Percentiles rank a stretch among this genome's conserved stretches.
Conservation (phyloP, 2,888 invertebrate species). For the Oegoconia quadripuncta region DNA sequence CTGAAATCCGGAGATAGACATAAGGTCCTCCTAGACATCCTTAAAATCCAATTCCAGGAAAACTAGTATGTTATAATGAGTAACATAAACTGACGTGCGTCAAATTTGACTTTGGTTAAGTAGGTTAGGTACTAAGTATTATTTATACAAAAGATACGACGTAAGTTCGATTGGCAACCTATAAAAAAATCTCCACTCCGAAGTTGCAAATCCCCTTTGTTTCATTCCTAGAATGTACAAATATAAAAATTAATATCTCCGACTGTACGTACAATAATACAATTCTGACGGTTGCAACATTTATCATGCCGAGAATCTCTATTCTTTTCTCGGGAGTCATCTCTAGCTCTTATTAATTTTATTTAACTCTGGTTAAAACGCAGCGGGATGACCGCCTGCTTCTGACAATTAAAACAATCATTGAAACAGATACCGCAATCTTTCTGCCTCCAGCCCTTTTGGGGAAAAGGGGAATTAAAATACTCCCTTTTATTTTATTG, state of each 20-base stretch:
- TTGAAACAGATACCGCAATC: slow-evolving; percentile 4
- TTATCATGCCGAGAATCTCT: background rate
- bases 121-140: too few relatives aligned
- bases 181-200: too few relatives aligned
- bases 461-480: slow-evolving; percentile 10
- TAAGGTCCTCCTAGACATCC: too few relatives aligned
- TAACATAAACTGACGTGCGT: too few relatives aligned
- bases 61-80: too few relatives aligned
- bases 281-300: background rate
- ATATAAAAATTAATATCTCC: background rate
- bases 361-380: slow-evolving; percentile 1
- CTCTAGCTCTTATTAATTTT: slow-evolving; percentile 1
- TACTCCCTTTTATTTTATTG: slow-evolving; percentile 5
- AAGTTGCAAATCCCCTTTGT: too few relatives aligned
- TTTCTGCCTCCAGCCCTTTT: slow-evolving; percentile 4
- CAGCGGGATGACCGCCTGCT: slow-evolving; percentile 2
- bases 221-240: too few relatives aligned
- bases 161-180: too few relatives aligned
- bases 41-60: too few relatives aligned
- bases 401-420: slow-evolving; percentile 12
- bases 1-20: too few relatives aligned
- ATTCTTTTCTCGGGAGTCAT: background rate
- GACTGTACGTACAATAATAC: background rate
- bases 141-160: too few relatives aligned
- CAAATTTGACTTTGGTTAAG: too few relatives aligned